Base-by-base conservation (phyloP, 2,888 invertebrate species). In the Aethes cnicana region DNA sequence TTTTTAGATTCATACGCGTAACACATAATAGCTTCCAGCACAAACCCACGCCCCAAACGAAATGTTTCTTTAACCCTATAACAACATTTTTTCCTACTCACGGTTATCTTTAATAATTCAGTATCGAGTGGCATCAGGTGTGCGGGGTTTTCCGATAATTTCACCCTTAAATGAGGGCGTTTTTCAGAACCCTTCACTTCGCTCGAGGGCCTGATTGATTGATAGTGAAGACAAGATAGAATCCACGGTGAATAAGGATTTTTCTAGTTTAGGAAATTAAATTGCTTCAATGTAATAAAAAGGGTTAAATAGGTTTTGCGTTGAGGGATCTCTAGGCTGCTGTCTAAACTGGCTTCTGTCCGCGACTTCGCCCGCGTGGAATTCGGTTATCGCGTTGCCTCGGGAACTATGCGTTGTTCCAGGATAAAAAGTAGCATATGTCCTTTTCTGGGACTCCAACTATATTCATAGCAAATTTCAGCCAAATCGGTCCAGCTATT, bases 201-300 rank as follows among this genome's bases (percentile, higher is more conserved):
- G 57, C 64, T 62, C 59, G 66, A 58, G 56, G 55, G 37, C 54
- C 54, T 68, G 81, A 78, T 81, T 75, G 80, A 80, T 80, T 67
- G 76, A 74, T 73, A 66, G 55, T 72, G 55, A 41, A 41, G 53
- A 56, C 43, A 52, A 53, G 50, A 50, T 44, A 36, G 43, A 37
- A 50, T 30, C 30, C 30, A 17, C 7, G 43, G 50, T 9, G 16
- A n/a, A 25, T 30, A 37, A 18, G 36, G 43, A 4, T 21, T 16
- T 43, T 43, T 35, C n/a, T 18, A 43, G 43, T 35, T 21, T 21
- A 21, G n/a, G 41, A 41, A 42, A 48, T 48, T 48, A 48, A 35
- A 48, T 42, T 42, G 48, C 42, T 16, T 35, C 33, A 25, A 25
- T 39, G 4, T 18, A 18, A 35, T 3, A 1, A 9, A 28, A 28